Evolutionary conservation across 1,140 invertebrate species (phyloP).

Genomic region (Drosophila kikkawai): DNA sequence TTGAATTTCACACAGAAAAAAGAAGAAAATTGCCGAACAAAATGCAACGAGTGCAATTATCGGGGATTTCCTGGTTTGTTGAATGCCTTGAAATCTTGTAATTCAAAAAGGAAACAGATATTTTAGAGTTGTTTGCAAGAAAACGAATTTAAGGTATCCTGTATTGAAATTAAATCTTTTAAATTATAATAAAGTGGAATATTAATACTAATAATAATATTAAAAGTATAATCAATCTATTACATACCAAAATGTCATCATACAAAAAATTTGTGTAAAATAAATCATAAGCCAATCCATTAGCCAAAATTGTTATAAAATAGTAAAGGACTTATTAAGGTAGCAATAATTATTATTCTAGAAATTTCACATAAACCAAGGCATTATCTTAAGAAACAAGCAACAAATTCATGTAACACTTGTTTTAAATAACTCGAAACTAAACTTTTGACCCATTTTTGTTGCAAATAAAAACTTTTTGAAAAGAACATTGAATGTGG

Average conservation of each 20-base stretch:
- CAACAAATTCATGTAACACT: neutral
- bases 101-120: conserved; percentile 9
- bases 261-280: neutral
- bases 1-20: conserved; percentile 48
- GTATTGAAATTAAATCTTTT: neutral
- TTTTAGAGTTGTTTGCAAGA: neutral
- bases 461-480: conserved; percentile 2
- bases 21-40: conserved; percentile 16
- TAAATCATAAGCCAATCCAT: neutral
- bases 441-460: neutral
- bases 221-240: neutral
- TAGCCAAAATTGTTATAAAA: neutral
- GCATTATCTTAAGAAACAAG: neutral
- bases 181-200: neutral
- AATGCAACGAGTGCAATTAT: conserved; percentile 60
- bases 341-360: neutral
- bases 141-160: neutral
- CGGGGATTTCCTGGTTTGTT: conserved; percentile 25
- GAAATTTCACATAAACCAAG: neutral
- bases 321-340: neutral
- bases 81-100: conserved; percentile 21
- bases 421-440: neutral
- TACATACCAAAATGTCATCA: neutral
- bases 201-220: neutral
- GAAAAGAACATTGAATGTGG: conserved; percentile 7